Percentiles rank a stretch among this genome's conserved stretches.
Conservation (phyloP, 2,797 vertebrate species). For the Heterohyrax brucei region DNA sequence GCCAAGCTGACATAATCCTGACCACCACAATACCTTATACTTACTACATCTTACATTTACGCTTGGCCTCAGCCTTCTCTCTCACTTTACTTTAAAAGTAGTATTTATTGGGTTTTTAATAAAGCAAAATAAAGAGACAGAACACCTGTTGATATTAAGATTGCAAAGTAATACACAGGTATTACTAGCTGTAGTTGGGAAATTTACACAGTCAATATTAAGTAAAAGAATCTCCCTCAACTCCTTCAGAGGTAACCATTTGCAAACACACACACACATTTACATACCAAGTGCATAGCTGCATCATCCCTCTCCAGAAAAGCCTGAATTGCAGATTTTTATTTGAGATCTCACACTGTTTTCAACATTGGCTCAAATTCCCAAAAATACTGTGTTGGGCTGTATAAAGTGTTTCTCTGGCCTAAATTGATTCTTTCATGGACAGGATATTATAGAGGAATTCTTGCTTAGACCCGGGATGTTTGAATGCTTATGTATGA, state of each 20-base stretch:
- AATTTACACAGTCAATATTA: not conserved
- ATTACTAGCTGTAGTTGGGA: not conserved
- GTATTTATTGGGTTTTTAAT: not conserved
- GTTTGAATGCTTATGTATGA: slow-evolving; percentile 36
- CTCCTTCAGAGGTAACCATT: not conserved
- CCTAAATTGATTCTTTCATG: slow-evolving; percentile 44
- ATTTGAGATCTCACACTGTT: slow-evolving; percentile 49
- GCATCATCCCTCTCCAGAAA: not conserved
- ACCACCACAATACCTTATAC: not conserved
- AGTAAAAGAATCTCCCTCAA: not conserved
- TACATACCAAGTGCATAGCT: not conserved
- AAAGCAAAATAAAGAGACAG: not conserved
- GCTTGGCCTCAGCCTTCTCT: not conserved
- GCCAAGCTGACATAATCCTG: too few species aligned
- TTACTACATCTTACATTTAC: not conserved
- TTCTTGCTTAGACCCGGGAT: slow-evolving; percentile 77
- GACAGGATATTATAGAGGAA: slow-evolving; percentile 80
- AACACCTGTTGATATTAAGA: not conserved
- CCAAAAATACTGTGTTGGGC: not conserved
- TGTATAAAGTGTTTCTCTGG: slow-evolving; percentile 43
- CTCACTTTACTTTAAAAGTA: not conserved
- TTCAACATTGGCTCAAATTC: slow-evolving; percentile 33
- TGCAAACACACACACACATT: not conserved
- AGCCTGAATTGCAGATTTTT: not conserved
- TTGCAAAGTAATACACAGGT: not conserved